Base-by-base conservation (phyloP, 2,797 vertebrate genomes). In the Podarcis siculus region DNA sequence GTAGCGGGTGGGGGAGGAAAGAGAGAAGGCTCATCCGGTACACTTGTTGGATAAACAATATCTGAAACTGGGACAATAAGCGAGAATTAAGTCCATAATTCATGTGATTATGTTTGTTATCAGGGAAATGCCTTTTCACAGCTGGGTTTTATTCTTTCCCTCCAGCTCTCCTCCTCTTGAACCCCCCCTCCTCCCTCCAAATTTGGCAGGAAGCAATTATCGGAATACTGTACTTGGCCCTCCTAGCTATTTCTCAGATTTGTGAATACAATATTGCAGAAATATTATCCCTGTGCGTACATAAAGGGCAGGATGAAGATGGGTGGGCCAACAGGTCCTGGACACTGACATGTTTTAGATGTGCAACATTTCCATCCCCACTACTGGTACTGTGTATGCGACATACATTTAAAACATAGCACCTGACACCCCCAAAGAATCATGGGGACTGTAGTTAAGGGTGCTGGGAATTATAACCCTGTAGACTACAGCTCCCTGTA, bases 121-220 rank as follows among this genome's bases (percentile, higher is more conserved):
- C 91, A 94, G 95, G 95, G 95, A 96, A 96, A 95, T 96, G 94
- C 95, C 95, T 95, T 95, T 93, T 92, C 9, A 1, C 87, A 92
- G 89, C 95, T 93, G 95, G 91, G 42, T 9, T 93, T 95, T 82
- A 21, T 89, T 95, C 92, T 91, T 93, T 93, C 93, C 92, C 93
- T 96, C 93, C 94, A 89, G 88, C 83, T 75, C 45, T n/a, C 61
- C 84, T 55, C 88, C 67, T 73, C 79, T 76, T 86, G 83, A 89
- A 66, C 71, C n/a, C 35, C 69, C 55, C 92, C 89, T 91, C 92
- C 94, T 90, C 93, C 89, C 89, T 92, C 89, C 91, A 90, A 25
- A 93, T 90, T 64, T 91, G 93, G 91, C 91, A 94, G 95, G 95
- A 96, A 95, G 95, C 91, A 95, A 95, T 96, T 93, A 89, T 88